Conservation (phyloP, 1,140 invertebrate species). For the Drosophila parabipectinata region DNA sequence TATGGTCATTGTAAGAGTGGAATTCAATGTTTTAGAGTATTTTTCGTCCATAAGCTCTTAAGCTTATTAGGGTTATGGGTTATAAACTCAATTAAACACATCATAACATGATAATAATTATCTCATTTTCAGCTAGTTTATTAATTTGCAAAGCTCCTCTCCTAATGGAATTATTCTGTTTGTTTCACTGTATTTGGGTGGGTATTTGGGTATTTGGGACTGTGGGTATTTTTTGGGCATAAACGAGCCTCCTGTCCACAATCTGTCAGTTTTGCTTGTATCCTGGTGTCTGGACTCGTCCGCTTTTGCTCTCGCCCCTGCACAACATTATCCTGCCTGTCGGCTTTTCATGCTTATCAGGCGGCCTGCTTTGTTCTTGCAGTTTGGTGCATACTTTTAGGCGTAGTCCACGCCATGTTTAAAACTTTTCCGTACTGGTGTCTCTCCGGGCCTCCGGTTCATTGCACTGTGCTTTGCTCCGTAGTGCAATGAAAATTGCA, state of each 20-base stretch:
- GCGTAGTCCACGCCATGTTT: constrained; percentile 55
- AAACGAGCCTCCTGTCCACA: constrained; percentile 6
- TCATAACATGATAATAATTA: neutral
- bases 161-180: neutral
- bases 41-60: neutral
- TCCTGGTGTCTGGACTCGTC: constrained; percentile 14
- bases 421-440: constrained; percentile 53
- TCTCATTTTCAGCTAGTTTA: neutral
- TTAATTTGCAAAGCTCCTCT: neutral
- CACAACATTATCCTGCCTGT: constrained; percentile 4
- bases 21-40: neutral
- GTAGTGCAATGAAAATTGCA: constrained; percentile 54
- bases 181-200: neutral
- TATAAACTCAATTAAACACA: neutral
- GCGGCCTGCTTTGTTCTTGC: constrained; percentile 44
- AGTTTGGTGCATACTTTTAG: constrained; percentile 60
- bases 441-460: constrained; percentile 51
- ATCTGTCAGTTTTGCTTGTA: constrained; percentile 26
- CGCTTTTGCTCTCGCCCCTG: neutral
- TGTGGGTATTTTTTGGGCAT: constrained; percentile 33
- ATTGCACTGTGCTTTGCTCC: constrained; percentile 52
- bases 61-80: neutral
- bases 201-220: no score
- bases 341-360: constrained; percentile 48
- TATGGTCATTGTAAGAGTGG: constrained; percentile 13